Base-by-base conservation (phyloP, 1,140 invertebrate species). In the Helicoverpa armigera region DNA sequence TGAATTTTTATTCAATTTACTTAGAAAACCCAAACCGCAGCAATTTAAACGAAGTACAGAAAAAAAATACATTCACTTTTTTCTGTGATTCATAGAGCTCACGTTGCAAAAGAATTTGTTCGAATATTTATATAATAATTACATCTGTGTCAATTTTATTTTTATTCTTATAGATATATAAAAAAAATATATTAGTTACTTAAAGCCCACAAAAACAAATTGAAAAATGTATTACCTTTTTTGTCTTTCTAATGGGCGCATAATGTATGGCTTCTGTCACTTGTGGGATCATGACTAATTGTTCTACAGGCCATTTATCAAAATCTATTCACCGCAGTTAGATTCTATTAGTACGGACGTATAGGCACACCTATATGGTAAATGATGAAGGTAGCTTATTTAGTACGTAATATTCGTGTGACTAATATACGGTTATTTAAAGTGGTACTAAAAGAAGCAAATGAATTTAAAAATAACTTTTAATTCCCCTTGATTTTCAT, bases 201-300 rank as follows among this genome's bases (percentile, higher is more conserved):
- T 13, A 29, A 29, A 60, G 18, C 18, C 56, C 10, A 12, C 56
- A 29, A 60, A 60, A 11, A 60, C 56, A 7, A 29, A 29, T 60
- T 12, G n/a, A 29, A 60, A 56, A 29, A 60, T 12, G n/a, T 50
- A 50, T n/a, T 16, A 14, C 35, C 29, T 12, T 70, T 70, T 70
- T 70, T 14, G 23, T 18, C n/a, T 11, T 58, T 43, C 56, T 73
- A 56, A 58, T 73, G 70, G 53, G 29, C 48, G 31, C 51, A 11
- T 56, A 56, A 73, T 58, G 70, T 73, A 58, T 73, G 10, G 31
- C 69, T 7, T 51, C 53, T 73, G 70, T 73, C 70, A 73, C 70
- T 58, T 12, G 54, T 18, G 70, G 53, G 70, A 73, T 73, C 31
- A 73, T 58, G 70, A 73, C 53, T 73, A 73, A 73, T 73, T 73